These are phyloP conservation scores for Labroides dimidiatus DNA, from an alignment of 2,797 vertebrate species.

Conservation along the genomic window DNA sequence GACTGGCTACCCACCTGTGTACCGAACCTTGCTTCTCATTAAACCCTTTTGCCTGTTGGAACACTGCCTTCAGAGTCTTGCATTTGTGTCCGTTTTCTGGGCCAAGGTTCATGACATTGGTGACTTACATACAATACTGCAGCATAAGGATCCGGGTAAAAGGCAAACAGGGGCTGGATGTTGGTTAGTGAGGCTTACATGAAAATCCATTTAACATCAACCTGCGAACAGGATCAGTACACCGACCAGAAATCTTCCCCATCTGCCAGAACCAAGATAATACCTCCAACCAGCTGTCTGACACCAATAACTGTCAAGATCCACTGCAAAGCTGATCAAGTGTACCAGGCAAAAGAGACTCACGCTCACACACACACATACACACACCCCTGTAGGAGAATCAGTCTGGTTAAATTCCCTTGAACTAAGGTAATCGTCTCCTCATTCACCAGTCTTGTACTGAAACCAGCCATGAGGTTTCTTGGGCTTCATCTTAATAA, in stretches of 20 bases:
- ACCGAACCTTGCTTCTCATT: too few species aligned
- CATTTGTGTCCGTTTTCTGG: too few species aligned
- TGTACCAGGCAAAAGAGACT: neutral
- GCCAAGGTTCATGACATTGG: too few species aligned
- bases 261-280: slow-evolving; percentile 2
- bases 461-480: slow-evolving; percentile 44
- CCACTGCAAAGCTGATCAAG: neutral
- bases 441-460: slow-evolving; percentile 38
- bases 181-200: too few species aligned
- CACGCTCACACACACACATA: slow-evolving; percentile 4
- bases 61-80: too few species aligned
- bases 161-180: too few species aligned
- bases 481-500: slow-evolving; percentile 17
- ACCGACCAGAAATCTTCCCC: slow-evolving; percentile 17
- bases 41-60: too few species aligned
- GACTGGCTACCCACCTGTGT: too few species aligned
- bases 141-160: too few species aligned
- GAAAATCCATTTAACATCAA: slow-evolving; percentile 16
- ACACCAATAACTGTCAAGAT: slow-evolving; percentile 3
- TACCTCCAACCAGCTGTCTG: slow-evolving; percentile 4
- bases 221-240: slow-evolving; percentile 24
- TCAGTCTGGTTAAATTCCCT: slow-evolving; percentile 26
- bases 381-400: slow-evolving; percentile 13
- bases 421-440: slow-evolving; percentile 48
- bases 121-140: too few species aligned